These are phyloP conservation scores for Vultur gryphus DNA, from an alignment of 2,797 vertebrate species.

Conservation along the genomic window DNA sequence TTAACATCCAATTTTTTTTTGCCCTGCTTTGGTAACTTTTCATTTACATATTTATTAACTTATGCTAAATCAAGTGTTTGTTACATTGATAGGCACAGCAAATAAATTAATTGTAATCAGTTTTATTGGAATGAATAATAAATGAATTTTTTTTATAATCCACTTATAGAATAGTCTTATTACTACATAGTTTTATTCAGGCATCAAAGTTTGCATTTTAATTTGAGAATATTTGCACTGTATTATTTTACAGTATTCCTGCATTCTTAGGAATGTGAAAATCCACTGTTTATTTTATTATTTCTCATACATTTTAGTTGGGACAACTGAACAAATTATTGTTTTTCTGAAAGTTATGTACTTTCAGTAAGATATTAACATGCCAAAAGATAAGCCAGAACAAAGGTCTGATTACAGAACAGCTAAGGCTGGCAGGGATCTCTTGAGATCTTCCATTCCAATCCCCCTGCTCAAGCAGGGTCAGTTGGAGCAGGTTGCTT, in stretches of 20 bases:
- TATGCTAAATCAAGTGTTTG: slow-evolving; percentile 46
- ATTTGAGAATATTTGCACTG: background rate
- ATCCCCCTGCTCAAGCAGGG: background rate
- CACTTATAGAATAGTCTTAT: background rate
- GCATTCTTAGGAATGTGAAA: background rate
- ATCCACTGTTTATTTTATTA: background rate
- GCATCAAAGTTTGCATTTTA: background rate
- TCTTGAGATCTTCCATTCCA: background rate
- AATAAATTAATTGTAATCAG: slow-evolving; percentile 45
- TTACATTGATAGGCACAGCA: slow-evolving; percentile 16
- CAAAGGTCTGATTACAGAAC: background rate
- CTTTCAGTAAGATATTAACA: background rate
- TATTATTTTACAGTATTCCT: background rate
- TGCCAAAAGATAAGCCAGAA: background rate
- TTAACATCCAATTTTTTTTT: background rate
- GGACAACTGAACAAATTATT: background rate
- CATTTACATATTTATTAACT: slow-evolving; percentile 57
- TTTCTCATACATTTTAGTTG: background rate
- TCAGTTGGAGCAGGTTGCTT: background rate
- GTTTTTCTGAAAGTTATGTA: background rate
- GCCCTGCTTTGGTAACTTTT: background rate
- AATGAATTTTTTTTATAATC: background rate
- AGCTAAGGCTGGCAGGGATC: background rate
- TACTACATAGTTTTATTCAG: background rate
- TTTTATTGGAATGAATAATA: slow-evolving; percentile 35